phyloP scores from a whole-genome alignment of 2,797 vertebrate genomes.

The Lerista edwardsae region DNA sequence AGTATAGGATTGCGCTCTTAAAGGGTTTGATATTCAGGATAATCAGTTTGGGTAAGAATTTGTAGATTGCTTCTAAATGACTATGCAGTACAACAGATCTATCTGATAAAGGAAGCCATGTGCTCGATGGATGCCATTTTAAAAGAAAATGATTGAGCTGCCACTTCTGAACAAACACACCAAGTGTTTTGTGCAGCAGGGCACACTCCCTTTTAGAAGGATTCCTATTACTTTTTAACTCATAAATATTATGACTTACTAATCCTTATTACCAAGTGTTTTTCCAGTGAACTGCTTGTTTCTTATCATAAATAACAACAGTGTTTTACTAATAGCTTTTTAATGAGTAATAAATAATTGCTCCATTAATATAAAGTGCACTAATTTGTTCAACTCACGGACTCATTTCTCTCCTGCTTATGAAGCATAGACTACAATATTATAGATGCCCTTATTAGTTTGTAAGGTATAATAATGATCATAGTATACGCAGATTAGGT shows the following conservation, averaged over 20 bases:
- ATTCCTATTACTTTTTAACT: constrained; percentile 38
- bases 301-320: constrained; percentile 69
- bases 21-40: not conserved
- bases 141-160: constrained; percentile 13
- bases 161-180: not conserved
- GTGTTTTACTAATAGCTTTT: constrained; percentile 74
- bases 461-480: constrained; percentile 24
- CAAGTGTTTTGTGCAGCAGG: constrained; percentile 17
- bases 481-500: constrained; percentile 35
- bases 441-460: constrained; percentile 30
- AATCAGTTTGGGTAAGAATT: not conserved
- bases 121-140: not conserved
- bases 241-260: constrained; percentile 60
- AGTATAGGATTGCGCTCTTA: too few species aligned
- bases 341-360: constrained; percentile 76
- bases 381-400: constrained; percentile 58
- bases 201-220: not conserved
- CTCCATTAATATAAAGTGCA: constrained; percentile 69
- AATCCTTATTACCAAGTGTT: constrained; percentile 62
- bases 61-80: not conserved
- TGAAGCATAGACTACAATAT: constrained; percentile 29
- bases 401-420: constrained; percentile 53
- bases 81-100: not conserved
- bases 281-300: constrained; percentile 59
- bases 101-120: constrained; percentile 26